A percentile compares a stretch with the other conserved stretches of the same genome.
Evolutionary conservation across 2,113 vertebrate genomes (phyloP).

Genomic region (Oryzias melastigma): DNA sequence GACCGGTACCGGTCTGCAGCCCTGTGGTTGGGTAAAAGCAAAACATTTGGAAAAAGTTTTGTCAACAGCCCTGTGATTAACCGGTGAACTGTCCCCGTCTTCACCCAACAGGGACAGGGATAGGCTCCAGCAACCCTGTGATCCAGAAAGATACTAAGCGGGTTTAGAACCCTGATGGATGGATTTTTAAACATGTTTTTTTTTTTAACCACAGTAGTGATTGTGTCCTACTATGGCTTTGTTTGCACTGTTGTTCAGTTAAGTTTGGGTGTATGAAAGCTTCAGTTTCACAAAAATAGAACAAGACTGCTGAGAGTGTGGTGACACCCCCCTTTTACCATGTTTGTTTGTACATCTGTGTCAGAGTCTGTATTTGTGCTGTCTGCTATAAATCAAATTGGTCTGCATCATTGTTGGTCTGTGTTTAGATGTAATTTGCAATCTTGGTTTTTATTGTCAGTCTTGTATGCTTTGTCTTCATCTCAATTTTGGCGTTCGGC

Average conservation of each 20-base stretch:
- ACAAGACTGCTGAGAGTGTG: slow-evolving; percentile 40
- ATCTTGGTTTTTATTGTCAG: slow-evolving; percentile 9
- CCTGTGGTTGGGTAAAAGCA: too few species aligned
- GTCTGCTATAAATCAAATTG: neutral
- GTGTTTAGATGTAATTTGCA: slow-evolving; percentile 11
- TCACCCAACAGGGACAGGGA: too few species aligned
- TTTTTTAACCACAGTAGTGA: too few species aligned
- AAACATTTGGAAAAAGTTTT: too few species aligned
- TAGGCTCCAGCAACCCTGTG: too few species aligned
- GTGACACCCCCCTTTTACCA: slow-evolving; percentile 24
- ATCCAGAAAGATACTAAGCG: too few species aligned
- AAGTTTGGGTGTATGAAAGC: slow-evolving; percentile 69
- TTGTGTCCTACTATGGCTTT: slow-evolving; percentile 65
- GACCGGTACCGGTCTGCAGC: too few species aligned
- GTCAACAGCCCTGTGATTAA: too few species aligned
- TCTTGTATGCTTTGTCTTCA: neutral
- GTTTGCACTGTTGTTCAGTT: slow-evolving; percentile 76
- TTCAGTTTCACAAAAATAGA: slow-evolving; percentile 51
- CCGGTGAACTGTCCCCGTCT: too few species aligned
- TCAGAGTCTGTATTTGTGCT: neutral
- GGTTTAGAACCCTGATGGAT: too few species aligned
- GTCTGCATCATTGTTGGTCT: neutral
- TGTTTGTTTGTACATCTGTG: slow-evolving; percentile 35
- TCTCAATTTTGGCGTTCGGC: slow-evolving; percentile 13
- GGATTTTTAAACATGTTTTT: too few species aligned